A percentile compares a stretch with the other conserved stretches of the same genome.
These are phyloP conservation scores for Clamator glandarius DNA, from an alignment of 2,797 vertebrate species.

Conservation along the genomic window DNA sequence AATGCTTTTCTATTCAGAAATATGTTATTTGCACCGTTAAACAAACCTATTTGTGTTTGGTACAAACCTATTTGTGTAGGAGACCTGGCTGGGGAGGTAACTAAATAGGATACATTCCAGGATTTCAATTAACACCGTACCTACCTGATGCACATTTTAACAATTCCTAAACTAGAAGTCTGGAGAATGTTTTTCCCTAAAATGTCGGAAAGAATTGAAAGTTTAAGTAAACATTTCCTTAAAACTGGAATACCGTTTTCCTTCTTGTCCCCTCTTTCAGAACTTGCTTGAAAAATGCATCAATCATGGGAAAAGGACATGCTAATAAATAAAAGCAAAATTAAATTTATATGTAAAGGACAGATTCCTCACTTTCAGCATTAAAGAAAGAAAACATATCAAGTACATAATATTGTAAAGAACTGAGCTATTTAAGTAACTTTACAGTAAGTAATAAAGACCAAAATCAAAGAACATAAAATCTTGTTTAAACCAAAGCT, in stretches of 20 bases:
- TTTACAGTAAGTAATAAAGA: background rate
- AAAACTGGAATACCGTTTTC: background rate
- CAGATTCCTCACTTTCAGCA: background rate
- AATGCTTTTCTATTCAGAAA: background rate
- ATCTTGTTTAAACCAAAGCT: background rate
- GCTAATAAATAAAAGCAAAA: slow-evolving; percentile 21
- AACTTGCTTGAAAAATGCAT: background rate
- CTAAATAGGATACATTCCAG: background rate
- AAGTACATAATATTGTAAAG: background rate
- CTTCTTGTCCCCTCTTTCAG: background rate
- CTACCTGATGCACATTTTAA: background rate
- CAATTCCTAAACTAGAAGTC: background rate
- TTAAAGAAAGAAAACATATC: background rate
- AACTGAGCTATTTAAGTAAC: background rate
- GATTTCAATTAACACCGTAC: background rate
- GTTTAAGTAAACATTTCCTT: background rate
- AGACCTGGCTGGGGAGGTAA: background rate
- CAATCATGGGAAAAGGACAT: background rate
- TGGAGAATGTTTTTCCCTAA: background rate
- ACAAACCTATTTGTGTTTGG: background rate
- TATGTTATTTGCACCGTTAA: background rate
- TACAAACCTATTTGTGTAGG: background rate
- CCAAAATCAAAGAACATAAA: slow-evolving; percentile 5
- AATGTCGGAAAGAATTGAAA: background rate
- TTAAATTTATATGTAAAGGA: background rate